These are phyloP conservation scores for Aspidiotus destructor DNA, from an alignment of 2,888 invertebrate genomes.

Conservation along the genomic window DNA sequence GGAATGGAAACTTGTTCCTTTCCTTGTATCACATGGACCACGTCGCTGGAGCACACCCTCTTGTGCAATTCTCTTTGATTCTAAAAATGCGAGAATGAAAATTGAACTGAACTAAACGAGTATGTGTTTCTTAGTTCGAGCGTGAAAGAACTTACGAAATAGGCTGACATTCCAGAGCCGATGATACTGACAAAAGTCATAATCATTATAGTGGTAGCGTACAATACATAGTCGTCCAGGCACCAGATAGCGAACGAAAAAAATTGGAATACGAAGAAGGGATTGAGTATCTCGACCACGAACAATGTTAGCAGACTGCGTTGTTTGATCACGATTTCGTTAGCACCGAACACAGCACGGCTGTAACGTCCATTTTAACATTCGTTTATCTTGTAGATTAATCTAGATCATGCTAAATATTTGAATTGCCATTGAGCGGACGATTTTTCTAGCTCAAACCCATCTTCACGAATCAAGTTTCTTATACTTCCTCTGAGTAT, in stretches of 20 bases:
- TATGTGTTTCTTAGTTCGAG: not conserved
- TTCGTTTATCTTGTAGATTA: not conserved
- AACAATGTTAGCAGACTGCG: constrained; percentile 61
- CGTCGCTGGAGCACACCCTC: constrained; percentile 73
- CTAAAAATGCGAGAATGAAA: constrained; percentile 43
- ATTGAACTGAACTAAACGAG: not conserved
- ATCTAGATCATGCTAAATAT: too few species aligned
- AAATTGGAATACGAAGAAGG: constrained; percentile 91
- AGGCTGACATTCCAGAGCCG: constrained; percentile 49
- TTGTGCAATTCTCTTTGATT: constrained; percentile 84
- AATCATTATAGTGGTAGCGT: constrained; percentile 72
- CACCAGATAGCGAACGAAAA: constrained; percentile 85
- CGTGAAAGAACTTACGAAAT: constrained; percentile 17
- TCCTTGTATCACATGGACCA: constrained; percentile 55
- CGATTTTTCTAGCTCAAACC: too few species aligned
- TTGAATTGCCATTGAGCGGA: too few species aligned
- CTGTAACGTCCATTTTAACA: constrained; percentile 44
- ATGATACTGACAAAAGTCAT: constrained; percentile 76
- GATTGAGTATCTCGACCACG: constrained; percentile 76
- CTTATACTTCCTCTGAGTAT: too few species aligned
- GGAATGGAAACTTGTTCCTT: constrained; percentile 48
- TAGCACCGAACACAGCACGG: constrained; percentile 68
- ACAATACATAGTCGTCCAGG: constrained; percentile 78
- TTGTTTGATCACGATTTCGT: constrained; percentile 73
- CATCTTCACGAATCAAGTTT: too few species aligned